Percentiles rank a stretch among this genome's conserved stretches.
Evolutionary conservation across 2,113 vertebrate genomes (phyloP).

Genomic region (Gallinago paraguaiae): DNA sequence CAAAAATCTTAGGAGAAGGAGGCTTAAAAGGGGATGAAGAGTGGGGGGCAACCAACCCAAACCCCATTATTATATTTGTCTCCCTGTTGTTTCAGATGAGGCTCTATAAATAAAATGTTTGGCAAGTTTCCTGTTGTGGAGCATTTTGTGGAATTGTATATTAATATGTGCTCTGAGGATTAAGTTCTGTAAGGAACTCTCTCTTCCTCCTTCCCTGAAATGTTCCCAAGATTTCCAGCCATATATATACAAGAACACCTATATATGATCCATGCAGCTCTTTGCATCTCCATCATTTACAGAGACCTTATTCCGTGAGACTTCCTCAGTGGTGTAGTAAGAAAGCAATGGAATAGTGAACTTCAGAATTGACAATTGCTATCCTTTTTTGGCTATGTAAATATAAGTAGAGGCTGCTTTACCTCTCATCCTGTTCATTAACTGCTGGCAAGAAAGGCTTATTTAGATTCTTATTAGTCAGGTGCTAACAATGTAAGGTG

Average conservation of each 20-base stretch:
- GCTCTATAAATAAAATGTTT: background rate
- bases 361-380: background rate
- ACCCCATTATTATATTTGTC: background rate
- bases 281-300: background rate
- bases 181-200: background rate
- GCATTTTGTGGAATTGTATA: background rate
- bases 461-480: background rate
- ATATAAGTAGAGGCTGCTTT: background rate
- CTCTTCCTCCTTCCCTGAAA: background rate
- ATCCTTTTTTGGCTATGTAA: background rate
- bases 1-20: background rate
- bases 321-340: background rate
- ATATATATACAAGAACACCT: background rate
- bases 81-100: background rate
- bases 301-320: background rate
- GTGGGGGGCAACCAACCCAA: background rate
- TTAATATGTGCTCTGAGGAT: background rate
- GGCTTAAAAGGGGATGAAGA: background rate
- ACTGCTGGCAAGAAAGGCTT: background rate
- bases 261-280: background rate
- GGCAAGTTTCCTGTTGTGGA: background rate
- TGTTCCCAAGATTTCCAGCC: background rate
- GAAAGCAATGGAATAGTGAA: background rate
- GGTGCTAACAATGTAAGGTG: background rate
- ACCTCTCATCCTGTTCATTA: background rate